Evolutionary conservation across 2,888 invertebrate species (phyloP).

Genomic region (Agonopterix arenella): DNA sequence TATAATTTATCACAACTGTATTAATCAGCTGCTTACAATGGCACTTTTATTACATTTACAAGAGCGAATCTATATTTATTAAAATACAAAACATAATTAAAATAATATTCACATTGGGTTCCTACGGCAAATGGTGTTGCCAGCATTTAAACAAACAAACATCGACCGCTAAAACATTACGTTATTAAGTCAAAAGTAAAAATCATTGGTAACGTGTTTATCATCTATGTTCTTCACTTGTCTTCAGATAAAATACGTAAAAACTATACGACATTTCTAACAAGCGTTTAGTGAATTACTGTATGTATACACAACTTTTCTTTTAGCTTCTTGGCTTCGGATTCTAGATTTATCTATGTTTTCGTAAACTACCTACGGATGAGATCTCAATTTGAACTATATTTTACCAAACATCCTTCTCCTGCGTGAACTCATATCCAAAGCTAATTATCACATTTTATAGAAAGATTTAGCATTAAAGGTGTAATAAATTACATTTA

Average conservation of each 20-base stretch:
- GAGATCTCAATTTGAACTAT: slow-evolving; percentile 76
- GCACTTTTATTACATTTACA: slow-evolving; percentile 24
- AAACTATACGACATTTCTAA: not conserved
- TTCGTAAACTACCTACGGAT: slow-evolving; percentile 68
- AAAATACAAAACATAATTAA: not conserved
- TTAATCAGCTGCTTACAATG: slow-evolving; percentile 23
- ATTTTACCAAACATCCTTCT: slow-evolving; percentile 55
- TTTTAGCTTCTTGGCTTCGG: slow-evolving; percentile 71
- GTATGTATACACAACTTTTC: slow-evolving; percentile 30
- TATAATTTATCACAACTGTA: slow-evolving; percentile 27
- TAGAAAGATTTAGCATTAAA: slow-evolving; percentile 47
- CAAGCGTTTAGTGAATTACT: slow-evolving; percentile 1
- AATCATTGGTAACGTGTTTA: slow-evolving; percentile 73
- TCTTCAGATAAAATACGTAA: slow-evolving; percentile 12
- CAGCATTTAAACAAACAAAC: not conserved
- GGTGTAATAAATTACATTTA: slow-evolving; percentile 8
- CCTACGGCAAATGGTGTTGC: not conserved
- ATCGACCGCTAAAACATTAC: slow-evolving; percentile 5
- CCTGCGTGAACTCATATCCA: slow-evolving; percentile 47
- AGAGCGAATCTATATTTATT: not conserved
- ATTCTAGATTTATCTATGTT: slow-evolving; percentile 64
- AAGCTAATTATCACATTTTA: slow-evolving; percentile 65
- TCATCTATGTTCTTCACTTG: slow-evolving; percentile 52
- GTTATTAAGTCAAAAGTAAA: slow-evolving; percentile 44
- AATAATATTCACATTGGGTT: no score